Base-by-base conservation (phyloP, 2,113 vertebrate species). In the Daphoenositta chrysoptera region DNA sequence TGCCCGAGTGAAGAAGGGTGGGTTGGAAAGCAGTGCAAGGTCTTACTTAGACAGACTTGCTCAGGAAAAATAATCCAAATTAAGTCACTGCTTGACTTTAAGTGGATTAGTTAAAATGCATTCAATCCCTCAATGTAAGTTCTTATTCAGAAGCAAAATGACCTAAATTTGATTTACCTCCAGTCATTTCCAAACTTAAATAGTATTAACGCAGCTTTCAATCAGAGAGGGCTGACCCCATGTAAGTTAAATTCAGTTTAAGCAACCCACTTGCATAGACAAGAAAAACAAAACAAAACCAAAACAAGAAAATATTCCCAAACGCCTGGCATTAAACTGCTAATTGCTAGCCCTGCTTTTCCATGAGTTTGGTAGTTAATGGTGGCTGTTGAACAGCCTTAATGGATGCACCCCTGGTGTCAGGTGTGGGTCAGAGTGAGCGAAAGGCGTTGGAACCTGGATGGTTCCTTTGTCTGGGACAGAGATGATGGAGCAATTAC, bases 41-140 rank as follows among this genome's bases (percentile, higher is more conserved):
- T n/a, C 65, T 71, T 84, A 75, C 76, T 76, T 66, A n/a, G 84
- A 27, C 56, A 79, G 78, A 48, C 51, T 13, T 13, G n/a, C 80
- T 75, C 35, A 51, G 72, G 83, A 82, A 71, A 89, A 87, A 68
- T 37, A 71, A 57, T 64, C 80, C 66, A 77, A 94, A 95, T 84
- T 91, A 91, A 95, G 80, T 71, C 86, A 77, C 50, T 93, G 77
- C 81, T 94, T 94, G 88, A 51, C 86, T 92, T 76, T 81, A 96
- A 96, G 71, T 93, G 64, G 83, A 97, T 97, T 92, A 92, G 71
- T 73, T 94, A 76, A 93, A 92, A 79, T 75, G 58, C 51, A 66
- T 93, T 93, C 83, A 57, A 81, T 56, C 50, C 60, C 64, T 81
- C 90, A 86, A 79, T 70, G 64, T 39, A 83, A 90, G 79, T 86